Evolutionary conservation across 1,140 invertebrate genomes (phyloP), one percentile per base, ranked within the genome.

Genomic region (Pogonomyrmex californicus): DNA sequence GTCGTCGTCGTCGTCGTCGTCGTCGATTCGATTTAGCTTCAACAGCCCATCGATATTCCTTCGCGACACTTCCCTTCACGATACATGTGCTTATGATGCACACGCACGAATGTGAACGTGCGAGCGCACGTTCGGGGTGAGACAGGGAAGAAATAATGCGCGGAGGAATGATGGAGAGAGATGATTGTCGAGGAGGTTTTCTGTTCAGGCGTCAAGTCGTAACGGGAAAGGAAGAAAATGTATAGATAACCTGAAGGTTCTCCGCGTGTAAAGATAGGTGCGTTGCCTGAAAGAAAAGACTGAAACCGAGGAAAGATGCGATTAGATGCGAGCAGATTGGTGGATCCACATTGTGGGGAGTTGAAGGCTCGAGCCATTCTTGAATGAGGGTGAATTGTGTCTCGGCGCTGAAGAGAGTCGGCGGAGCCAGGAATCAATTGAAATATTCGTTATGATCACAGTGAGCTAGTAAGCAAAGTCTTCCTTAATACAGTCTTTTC

Each of bases 21-120:
- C 75, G 62, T 23, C 88, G 76, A 86, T 66, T 70, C 76, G 77
- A 86, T 89, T 82, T 79, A 70, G 76, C 77, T 75, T 87, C 88
- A 85, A 78, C 71, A 36, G 47, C 49, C 36, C 54, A 58, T 58
- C 85, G 76, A 81, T 86, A 60, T 63, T 81, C 78, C 63, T 82
- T 58, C 66, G 73, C 75, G 85, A 85, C 60, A 58, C 63, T 65
- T 85, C 54, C 65, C 71, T 73, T 71, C 51, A 41, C 38, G 38
- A 63, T 62, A 23, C 14, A 65, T 75, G 49, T 58, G 77, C 60
- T 85, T 62, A 65, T 47, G 38, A 83, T 81, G 65, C 63, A 68
- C 63, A 30, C 79, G 79, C 51, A 82, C 66, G 79, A 58, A 60
- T 49, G 66, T 54, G 79, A 58, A 60, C 38, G 66, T 60, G 79